These are phyloP conservation scores for Gymnoscopelus braueri DNA, from an alignment of 2,797 vertebrate species.

Conservation along the genomic window DNA sequence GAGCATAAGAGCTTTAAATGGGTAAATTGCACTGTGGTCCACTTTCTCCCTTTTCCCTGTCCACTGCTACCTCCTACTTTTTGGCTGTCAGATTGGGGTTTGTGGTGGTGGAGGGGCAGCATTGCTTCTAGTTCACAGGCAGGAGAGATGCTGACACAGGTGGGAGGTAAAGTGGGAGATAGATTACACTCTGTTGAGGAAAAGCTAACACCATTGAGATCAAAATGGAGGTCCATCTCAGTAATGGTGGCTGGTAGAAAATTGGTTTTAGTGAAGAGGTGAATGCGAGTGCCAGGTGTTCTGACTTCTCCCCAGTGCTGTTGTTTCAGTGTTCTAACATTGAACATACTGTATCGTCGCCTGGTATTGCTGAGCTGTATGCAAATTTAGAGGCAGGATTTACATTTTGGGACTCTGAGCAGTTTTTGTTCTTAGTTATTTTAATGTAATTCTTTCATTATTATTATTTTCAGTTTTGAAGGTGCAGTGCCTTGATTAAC, in stretches of 20 bases:
- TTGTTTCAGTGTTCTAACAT: constrained; percentile 6
- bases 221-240: constrained; percentile 40
- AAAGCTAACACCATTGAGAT: constrained; percentile 28
- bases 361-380: too few species aligned
- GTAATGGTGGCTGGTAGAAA: constrained; percentile 4
- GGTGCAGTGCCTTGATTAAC: too few species aligned
- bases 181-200: constrained; percentile 54
- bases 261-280: constrained; percentile 10
- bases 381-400: too few species aligned
- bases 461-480: too few species aligned
- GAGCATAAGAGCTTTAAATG: too few species aligned
- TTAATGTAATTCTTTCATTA: too few species aligned
- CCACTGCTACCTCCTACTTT: background rate
- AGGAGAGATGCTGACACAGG: constrained; percentile 28
- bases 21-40: too few species aligned
- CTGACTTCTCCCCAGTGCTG: background rate
- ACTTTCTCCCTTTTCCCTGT: too few species aligned
- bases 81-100: constrained; percentile 18
- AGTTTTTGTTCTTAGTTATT: too few species aligned
- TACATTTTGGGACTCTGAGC: too few species aligned
- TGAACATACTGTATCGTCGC: background rate
- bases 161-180: constrained; percentile 52
- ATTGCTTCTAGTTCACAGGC: constrained; percentile 17
- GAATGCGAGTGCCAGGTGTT: background rate
- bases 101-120: background rate